These are phyloP conservation scores for Herpailurus yagouaroundi DNA, from an alignment of 2,113 vertebrate species.

Conservation along the genomic window DNA sequence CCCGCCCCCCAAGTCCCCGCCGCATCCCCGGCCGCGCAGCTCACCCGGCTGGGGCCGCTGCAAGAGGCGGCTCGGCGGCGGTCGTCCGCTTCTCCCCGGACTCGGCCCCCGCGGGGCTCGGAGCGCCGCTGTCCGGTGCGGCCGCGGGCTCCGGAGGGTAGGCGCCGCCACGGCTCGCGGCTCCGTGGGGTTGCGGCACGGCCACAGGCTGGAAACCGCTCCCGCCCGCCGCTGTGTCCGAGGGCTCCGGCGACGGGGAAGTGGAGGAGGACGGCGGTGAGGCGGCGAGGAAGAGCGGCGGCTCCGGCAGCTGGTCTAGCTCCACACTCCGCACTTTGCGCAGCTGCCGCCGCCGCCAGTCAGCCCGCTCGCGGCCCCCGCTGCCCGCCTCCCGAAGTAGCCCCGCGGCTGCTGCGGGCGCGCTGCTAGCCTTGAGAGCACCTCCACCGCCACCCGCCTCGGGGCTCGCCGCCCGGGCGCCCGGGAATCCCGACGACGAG, in stretches of 20 bases:
- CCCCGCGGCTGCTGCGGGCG: slow-evolving; percentile 60
- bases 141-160: slow-evolving; percentile 50
- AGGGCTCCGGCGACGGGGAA: slow-evolving; percentile 73
- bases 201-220: slow-evolving; percentile 35
- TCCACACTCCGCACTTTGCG: slow-evolving; percentile 92
- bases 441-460: slow-evolving; percentile 66
- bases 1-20: neutral
- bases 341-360: slow-evolving; percentile 90
- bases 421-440: slow-evolving; percentile 61
- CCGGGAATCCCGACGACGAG: slow-evolving; percentile 86
- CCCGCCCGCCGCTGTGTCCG: slow-evolving; percentile 55
- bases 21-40: slow-evolving; percentile 2
- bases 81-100: slow-evolving; percentile 64
- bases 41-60: slow-evolving; percentile 74
- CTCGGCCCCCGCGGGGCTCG: slow-evolving; percentile 64
- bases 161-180: slow-evolving; percentile 58
- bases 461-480: slow-evolving; percentile 68
- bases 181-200: slow-evolving; percentile 68
- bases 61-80: slow-evolving; percentile 66
- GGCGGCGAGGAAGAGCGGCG: slow-evolving; percentile 72
- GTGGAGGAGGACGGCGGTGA: slow-evolving; percentile 66
- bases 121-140: slow-evolving; percentile 63
- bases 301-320: slow-evolving; percentile 87
- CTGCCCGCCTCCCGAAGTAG: slow-evolving; percentile 75
- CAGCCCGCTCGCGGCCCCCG: slow-evolving; percentile 82